Evolutionary conservation across 2,113 vertebrate genomes (phyloP).

Genomic region (Engraulis encrasicolus): DNA sequence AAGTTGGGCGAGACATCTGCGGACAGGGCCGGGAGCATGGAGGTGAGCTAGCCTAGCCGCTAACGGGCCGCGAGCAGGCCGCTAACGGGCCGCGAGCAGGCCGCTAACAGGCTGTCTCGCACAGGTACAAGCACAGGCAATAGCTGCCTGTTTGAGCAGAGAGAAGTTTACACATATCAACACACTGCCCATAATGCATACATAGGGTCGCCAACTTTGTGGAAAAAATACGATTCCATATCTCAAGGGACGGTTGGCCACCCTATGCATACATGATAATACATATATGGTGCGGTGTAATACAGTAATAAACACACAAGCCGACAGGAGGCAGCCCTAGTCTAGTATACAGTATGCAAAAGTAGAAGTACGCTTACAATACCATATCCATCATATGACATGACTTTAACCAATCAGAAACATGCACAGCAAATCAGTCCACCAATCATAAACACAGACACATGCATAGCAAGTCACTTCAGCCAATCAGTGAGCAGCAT

Average conservation of each 20-base stretch:
- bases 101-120: background rate
- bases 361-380: background rate
- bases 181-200: no score
- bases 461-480: background rate
- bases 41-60: constrained; percentile 78
- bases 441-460: no score
- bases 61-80: no score
- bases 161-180: no score
- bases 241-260: no score
- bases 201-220: no score
- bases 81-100: constrained; percentile 82
- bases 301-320: no score
- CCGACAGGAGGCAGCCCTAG: no score
- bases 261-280: no score
- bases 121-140: background rate
- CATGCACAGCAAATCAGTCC: background rate
- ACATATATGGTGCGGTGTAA: no score
- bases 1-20: constrained; percentile 67
- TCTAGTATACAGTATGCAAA: no score
- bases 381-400: constrained; percentile 41
- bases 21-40: constrained; percentile 84
- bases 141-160: background rate
- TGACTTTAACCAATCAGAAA: constrained; percentile 30
- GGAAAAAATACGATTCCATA: no score
- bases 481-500: background rate